Conservation (phyloP, 2,113 vertebrate species). For the Balaenoptera acutorostrata region DNA sequence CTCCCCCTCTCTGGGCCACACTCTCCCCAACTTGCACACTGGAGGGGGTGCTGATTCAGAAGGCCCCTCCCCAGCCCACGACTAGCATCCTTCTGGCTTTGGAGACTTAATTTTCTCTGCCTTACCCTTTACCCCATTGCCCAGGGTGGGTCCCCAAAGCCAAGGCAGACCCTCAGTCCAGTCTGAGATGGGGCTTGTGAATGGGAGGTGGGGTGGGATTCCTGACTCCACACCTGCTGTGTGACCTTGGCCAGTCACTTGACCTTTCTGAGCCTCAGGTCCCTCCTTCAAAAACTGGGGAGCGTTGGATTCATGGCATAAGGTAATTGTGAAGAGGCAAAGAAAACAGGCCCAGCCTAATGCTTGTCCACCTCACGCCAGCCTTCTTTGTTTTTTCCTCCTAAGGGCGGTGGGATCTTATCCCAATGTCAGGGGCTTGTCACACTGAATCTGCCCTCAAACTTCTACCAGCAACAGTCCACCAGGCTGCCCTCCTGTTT, state of each 20-base stretch:
- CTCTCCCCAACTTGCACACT: background rate
- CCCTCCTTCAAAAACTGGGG: background rate
- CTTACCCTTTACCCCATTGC: accelerated
- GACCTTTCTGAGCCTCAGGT: background rate
- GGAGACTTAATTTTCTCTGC: background rate
- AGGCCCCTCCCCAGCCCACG: background rate
- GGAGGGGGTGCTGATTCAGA: background rate
- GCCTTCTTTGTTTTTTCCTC: background rate
- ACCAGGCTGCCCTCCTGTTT: background rate
- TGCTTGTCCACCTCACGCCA: accelerated
- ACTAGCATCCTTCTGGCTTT: background rate
- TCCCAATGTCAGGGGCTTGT: accelerated
- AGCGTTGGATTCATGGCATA: accelerated
- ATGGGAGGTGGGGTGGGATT: background rate
- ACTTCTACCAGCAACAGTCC: accelerated
- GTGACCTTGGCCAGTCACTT: background rate
- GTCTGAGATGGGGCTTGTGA: background rate
- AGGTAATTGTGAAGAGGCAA: background rate
- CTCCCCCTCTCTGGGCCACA: background rate
- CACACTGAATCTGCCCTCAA: background rate
- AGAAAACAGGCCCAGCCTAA: background rate
- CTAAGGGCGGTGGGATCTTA: background rate
- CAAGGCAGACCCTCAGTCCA: background rate
- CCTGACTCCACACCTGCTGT: background rate
- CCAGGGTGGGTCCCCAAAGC: background rate